A percentile compares a stretch with the other conserved stretches of the same genome.
phyloP scores from a whole-genome alignment of 2,797 vertebrate genomes.

The Dromococcyx pavoninus region DNA sequence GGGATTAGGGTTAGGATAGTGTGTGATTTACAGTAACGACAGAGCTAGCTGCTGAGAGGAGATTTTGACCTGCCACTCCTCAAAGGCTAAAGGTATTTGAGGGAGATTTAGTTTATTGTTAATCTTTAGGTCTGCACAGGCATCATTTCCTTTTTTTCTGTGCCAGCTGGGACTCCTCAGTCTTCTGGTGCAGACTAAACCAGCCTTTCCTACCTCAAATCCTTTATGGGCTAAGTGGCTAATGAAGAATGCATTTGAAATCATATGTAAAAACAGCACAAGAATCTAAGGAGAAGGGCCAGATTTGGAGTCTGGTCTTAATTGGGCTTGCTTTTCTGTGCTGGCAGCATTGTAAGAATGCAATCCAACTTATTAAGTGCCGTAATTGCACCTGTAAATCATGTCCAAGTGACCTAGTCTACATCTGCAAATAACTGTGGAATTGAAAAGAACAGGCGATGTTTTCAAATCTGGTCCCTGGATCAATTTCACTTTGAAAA shows the following conservation, averaged over 20 bases:
- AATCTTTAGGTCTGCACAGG: slow-evolving; percentile 32
- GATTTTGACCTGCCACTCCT: slow-evolving; percentile 7
- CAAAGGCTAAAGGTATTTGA: slow-evolving; percentile 17
- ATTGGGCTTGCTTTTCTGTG: background rate
- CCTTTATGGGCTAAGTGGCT: background rate
- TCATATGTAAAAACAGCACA: background rate
- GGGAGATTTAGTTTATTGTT: slow-evolving; percentile 34
- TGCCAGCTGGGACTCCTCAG: slow-evolving; percentile 14
- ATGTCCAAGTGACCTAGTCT: background rate
- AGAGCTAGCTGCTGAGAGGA: background rate
- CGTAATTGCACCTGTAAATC: slow-evolving; percentile 1
- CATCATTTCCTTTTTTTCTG: slow-evolving; percentile 29
- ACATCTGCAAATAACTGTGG: background rate
- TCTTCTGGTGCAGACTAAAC: background rate
- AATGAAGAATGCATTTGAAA: slow-evolving; percentile 33
- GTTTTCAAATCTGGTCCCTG: background rate
- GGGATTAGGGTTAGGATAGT: background rate
- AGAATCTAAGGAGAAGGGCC: background rate
- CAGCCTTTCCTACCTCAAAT: background rate
- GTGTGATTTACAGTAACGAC: background rate
- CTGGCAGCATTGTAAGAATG: background rate
- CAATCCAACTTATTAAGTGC: background rate
- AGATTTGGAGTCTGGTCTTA: background rate
- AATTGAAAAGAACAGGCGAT: background rate
- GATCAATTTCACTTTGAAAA: background rate